Base-by-base conservation (phyloP, 2,113 vertebrate genomes). In the Poeciliopsis prolifica region DNA sequence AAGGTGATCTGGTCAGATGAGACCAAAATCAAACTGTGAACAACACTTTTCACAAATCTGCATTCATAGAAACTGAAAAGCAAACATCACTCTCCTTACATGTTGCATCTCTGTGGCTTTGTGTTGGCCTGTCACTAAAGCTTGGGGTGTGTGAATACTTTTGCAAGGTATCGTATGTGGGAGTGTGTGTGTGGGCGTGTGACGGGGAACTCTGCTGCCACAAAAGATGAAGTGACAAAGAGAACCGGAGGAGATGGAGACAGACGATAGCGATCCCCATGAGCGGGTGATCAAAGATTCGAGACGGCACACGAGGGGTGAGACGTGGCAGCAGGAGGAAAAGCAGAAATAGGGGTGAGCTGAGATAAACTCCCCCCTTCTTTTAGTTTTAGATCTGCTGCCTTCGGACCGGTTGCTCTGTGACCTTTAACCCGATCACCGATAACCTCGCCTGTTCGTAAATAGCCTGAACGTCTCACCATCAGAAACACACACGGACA, bases 341-440 rank as follows among this genome's bases (percentile, higher is more conserved):
- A 51, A 83, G 71, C 79, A 84, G 72, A 77, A 69, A 54, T 17
- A 19, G 61, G 40, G 78, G 80, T 86, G 81, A 75, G 26, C 72
- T 40, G 44, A 75, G 51, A 82, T 22, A 75, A 67, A 80, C 51
- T 35, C 62, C 8, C n/a, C 22, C 12, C 37, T 17, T 70, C 28
- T 60, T 51, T 61, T 22, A 62, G 33, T 61, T 80, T 85, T 35
- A 72, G 65, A 83, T 78, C 60, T 68, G 26, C 33, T 62, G 58
- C 83, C 75, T 79, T 85, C 68, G 83, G 30, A 87, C 68, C 72
- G 68, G 74, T 68, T 29, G 2, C 66, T 74, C 44, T 0, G 44
- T 37, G 78, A 87, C 83, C 86, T 91, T 82, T 89, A 77, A 87
- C 80, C 86, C 66, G 11, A 58, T 42, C 71, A 30, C 72, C 81